Conservation (phyloP, 2,113 vertebrate genomes). For the Notothenia coriiceps region DNA sequence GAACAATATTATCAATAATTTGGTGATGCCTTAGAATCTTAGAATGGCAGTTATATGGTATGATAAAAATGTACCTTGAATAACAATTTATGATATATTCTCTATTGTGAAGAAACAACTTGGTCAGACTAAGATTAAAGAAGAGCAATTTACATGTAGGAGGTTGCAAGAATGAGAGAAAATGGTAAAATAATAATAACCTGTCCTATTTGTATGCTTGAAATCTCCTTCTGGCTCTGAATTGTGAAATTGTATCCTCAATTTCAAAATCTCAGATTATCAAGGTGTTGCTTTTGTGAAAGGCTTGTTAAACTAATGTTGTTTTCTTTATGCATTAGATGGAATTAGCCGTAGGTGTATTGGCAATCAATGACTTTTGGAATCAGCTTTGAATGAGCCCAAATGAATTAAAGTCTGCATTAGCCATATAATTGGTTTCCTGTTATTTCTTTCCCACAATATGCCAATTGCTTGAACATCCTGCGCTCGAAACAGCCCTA, state of each 20-base stretch:
- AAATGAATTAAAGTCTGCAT: conserved; percentile 31
- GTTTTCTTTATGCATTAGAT: conserved; percentile 2
- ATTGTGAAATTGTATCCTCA: background rate
- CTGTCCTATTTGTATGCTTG: background rate
- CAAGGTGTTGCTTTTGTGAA: conserved; percentile 3
- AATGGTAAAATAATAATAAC: background rate
- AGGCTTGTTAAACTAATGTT: background rate
- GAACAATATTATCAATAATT: background rate
- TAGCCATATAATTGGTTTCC: conserved; percentile 29
- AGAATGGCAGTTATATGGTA: background rate
- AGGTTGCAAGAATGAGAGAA: background rate
- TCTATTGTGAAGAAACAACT: background rate
- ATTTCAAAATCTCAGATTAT: conserved; percentile 9
- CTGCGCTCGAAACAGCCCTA: conserved; percentile 33
- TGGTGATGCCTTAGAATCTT: background rate
- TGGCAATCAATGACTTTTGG: conserved; percentile 11
- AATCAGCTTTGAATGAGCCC: conserved; percentile 16
- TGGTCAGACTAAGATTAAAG: background rate
- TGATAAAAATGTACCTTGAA: background rate
- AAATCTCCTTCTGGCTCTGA: background rate
- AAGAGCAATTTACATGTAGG: background rate
- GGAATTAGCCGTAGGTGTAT: background rate
- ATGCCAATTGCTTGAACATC: conserved; percentile 41
- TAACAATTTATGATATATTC: background rate
- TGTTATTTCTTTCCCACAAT: conserved; percentile 32